phyloP scores from a whole-genome alignment of 2,797 vertebrate species.

The Sebastes matsubarae region DNA sequence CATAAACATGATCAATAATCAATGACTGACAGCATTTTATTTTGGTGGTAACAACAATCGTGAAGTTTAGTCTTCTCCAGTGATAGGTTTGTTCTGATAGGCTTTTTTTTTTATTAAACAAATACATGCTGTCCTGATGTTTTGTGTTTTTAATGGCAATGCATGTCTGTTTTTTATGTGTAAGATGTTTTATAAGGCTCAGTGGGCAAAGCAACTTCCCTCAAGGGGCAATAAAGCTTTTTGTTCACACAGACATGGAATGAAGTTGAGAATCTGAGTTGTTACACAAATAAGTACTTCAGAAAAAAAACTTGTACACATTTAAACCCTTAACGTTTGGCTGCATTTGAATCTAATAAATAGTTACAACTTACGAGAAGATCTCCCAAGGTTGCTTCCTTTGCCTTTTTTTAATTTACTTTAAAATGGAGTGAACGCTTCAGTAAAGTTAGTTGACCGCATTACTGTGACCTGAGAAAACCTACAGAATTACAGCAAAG shows the following conservation, averaged over 20 bases:
- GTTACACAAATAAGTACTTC: not conserved
- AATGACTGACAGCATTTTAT: not conserved
- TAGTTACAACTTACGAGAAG: not conserved
- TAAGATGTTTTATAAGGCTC: slow-evolving; percentile 17
- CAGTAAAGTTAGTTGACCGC: not conserved
- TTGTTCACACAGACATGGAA: slow-evolving; percentile 36
- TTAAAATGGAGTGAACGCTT: not conserved
- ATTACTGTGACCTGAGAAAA: not conserved
- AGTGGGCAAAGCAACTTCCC: not conserved
- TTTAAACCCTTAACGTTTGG: not conserved
- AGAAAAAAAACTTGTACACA: not conserved
- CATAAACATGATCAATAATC: not conserved
- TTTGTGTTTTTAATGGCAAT: slow-evolving; percentile 19
- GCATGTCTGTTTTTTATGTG: slow-evolving; percentile 35
- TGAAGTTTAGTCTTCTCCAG: not conserved
- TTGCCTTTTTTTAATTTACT: not conserved
- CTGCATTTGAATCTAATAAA: not conserved
- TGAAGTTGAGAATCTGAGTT: slow-evolving; percentile 8
- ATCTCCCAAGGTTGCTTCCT: not conserved
- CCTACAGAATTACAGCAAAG: not conserved
- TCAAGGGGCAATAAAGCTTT: slow-evolving; percentile 31
- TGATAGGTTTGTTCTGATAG: not conserved
- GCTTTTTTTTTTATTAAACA: not conserved
- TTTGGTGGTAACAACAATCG: not conserved
- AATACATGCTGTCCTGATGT: not conserved